Evolutionary conservation across 2,888 invertebrate genomes (phyloP).

Genomic region (Drosophila aldrichi): DNA sequence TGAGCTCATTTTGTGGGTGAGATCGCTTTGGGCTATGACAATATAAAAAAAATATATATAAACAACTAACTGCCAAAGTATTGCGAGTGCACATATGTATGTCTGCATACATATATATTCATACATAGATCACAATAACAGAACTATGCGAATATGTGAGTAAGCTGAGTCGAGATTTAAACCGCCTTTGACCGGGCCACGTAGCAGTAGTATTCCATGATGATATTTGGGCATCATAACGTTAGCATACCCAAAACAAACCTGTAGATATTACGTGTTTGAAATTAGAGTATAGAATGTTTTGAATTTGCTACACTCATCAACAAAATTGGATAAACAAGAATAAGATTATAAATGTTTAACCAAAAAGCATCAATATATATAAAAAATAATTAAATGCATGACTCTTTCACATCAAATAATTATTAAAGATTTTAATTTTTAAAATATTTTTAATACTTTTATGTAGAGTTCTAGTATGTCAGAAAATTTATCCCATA

Average conservation of each 20-base stretch:
- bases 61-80: background rate
- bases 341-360: too few relatives aligned
- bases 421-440: too few relatives aligned
- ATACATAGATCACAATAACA: background rate
- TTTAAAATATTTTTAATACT: too few relatives aligned
- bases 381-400: too few relatives aligned
- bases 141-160: background rate
- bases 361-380: too few relatives aligned
- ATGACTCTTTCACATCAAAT: too few relatives aligned
- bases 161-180: background rate
- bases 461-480: too few relatives aligned
- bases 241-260: background rate
- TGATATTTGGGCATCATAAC: background rate
- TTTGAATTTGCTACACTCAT: background rate
- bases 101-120: background rate
- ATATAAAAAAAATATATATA: background rate
- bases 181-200: background rate
- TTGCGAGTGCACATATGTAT: background rate
- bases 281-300: background rate
- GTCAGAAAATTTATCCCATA: too few relatives aligned
- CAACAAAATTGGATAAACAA: too few relatives aligned
- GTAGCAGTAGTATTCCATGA: background rate
- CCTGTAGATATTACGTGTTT: conserved; percentile 1
- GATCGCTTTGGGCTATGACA: background rate
- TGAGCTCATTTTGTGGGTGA: conserved; percentile 10